A percentile compares a stretch with the other conserved stretches of the same genome.
These are phyloP conservation scores for Oscheius sp. DNA, from an alignment of 2,888 invertebrate genomes.

Conservation along the genomic window DNA sequence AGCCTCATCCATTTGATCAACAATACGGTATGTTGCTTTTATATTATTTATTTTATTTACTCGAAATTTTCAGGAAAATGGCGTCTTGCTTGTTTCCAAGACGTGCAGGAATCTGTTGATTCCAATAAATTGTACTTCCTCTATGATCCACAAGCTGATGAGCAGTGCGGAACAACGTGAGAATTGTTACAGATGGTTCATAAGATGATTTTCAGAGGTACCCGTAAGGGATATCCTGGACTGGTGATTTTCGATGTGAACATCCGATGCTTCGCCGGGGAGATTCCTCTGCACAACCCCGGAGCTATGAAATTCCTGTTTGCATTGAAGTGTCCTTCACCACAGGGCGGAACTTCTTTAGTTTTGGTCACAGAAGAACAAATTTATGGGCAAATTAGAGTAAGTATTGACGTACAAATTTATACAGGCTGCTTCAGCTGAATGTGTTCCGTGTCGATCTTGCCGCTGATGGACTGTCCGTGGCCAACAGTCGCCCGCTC, in stretches of 20 bases:
- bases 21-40: slow-evolving; percentile 62
- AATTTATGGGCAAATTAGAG: slow-evolving; percentile 46
- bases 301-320: slow-evolving; percentile 70
- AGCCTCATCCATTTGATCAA: slow-evolving; percentile 67
- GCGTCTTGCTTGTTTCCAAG: slow-evolving; percentile 64
- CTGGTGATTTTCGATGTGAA: slow-evolving; percentile 69
- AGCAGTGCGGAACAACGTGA: slow-evolving; percentile 54
- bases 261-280: slow-evolving; percentile 64
- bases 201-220: slow-evolving; percentile 58
- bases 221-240: slow-evolving; percentile 66
- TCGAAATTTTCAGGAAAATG: slow-evolving; percentile 44
- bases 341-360: slow-evolving; percentile 64
- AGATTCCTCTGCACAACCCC: slow-evolving; percentile 62
- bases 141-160: slow-evolving; percentile 71
- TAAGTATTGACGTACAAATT: too few species aligned
- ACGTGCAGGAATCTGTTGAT: slow-evolving; percentile 70
- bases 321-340: slow-evolving; percentile 62
- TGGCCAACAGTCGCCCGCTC: slow-evolving; percentile 62
- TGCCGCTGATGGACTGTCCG: slow-evolving; percentile 62
- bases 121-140: slow-evolving; percentile 68
- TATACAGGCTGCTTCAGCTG: slow-evolving; percentile 55
- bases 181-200: neutral
- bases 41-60: neutral
- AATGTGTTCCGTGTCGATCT: slow-evolving; percentile 67
- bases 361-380: slow-evolving; percentile 61